Base-by-base conservation (phyloP, 2,888 invertebrate species). In the Oligia fasciuncula region DNA sequence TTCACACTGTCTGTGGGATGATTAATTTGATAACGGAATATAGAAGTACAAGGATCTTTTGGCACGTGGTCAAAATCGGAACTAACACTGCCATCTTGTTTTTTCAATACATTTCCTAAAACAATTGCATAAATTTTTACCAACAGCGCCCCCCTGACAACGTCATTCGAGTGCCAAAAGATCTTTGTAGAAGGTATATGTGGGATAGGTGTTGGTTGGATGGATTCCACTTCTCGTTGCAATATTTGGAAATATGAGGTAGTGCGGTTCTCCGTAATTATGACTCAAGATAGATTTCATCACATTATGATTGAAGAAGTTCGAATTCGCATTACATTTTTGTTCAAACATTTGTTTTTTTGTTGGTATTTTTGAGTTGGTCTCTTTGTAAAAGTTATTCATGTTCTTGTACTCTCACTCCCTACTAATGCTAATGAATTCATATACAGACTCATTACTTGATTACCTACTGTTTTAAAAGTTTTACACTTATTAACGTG, bases 21-120 rank as follows among this genome's bases (percentile, higher is more conserved):
- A 62, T 54, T 62, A 8, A 68, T 84, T 72, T 69, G 0, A 19
- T 67, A 68, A 68, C 46, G 70, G 79, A 1, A 66, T 70, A 35
- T 54, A 35, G 23, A 8, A 19, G 29, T 23, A 14, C 23, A 35
- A 35, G 8, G 19, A 35, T 51, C 19, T 51, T 23, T 8, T 51
- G 69, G 13, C 29, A 4, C 29, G 29, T 23, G 19, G 13, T 14
- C 19, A 23, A 13, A 29, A 8, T 29, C 4, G 13, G 19, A 69
- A 29, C 49, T 23, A 49, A 46, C 23, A 9, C 9, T 11, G 11
- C 9, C 29, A 23, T 51, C 29, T 35, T 49, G 29, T 13, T 29
- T 29, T 68, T 69, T 29, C 29, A 49, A 49, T 49, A 49, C 19
- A 29, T 13, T 46, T 11, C 5, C 19, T 3, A 3, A 29, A 68